Base-by-base conservation (phyloP, 1,140 invertebrate genomes). In the Artemia franciscana region DNA sequence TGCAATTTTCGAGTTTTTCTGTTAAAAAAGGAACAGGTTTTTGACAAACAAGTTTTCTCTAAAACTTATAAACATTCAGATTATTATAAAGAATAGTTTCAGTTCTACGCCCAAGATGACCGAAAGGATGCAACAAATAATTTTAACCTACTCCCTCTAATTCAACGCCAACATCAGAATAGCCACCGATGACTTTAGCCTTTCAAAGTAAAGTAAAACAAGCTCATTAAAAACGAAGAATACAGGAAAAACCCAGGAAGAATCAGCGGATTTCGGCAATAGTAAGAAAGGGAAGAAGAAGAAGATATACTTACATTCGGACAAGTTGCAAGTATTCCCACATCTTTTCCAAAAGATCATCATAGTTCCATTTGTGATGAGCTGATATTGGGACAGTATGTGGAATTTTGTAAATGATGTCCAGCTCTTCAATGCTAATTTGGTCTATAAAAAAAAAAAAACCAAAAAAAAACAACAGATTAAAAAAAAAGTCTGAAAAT, bases 361-460 rank as follows among this genome's bases (percentile, higher is more conserved):
- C 96, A 75, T 98, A 99, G 73, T 99, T 99, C 96, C 96, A 99
- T 71, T 90, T 91, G 73, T 99, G 94, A 79, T 99, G 95, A 61
- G 96, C 96, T 61, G 94, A 98, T 66, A 99, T 97, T 0, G 96
- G 96, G 12, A 99, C 93, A 72, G 91, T 95, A 73, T 99, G 95
- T 3, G 96, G 95, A 71, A 99, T 94, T 78, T 94, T 94, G 75
- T 97, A 98, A 71, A 99, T 97, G 58, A 99, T 84, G 72, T 99
- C 95, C 68, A 98, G 74, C 75, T 98, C 95, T 78, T 97, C 86
- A 71, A 89, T 88, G 72, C 86, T 88, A 69, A 91, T 91, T 78
- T 90, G 88, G 82, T 90, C 84, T 85, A 71, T 57, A 74, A 74
- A 63, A 66, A 63, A 66, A 68, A 26, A 24, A 23, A 9, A 23